Evolutionary conservation across 2,113 vertebrate genomes (phyloP).

Genomic region (Petroica traversi): DNA sequence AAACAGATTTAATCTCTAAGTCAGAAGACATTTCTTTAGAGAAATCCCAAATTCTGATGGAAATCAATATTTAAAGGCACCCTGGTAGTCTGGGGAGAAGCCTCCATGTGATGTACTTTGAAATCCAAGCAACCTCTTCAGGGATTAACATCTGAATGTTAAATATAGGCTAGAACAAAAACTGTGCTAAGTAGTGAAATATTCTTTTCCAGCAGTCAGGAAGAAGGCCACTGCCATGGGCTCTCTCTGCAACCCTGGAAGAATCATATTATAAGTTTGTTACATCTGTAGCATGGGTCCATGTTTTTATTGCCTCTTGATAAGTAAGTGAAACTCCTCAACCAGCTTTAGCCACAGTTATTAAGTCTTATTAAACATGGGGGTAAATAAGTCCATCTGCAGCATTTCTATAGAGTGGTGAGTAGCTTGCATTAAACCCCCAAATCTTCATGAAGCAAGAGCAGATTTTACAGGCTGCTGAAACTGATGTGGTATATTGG

Average conservation of each 20-base stretch:
- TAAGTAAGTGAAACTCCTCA: not conserved
- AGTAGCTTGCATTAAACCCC: not conserved
- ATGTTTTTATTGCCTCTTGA: not conserved
- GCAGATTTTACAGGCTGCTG: not conserved
- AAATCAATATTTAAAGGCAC: conserved; percentile 1
- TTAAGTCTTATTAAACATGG: not conserved
- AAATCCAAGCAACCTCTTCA: not conserved
- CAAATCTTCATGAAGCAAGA: not conserved
- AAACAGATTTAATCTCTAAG: not conserved
- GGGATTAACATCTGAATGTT: not conserved
- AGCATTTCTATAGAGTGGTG: not conserved
- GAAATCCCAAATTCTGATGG: not conserved
- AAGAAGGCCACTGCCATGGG: not conserved
- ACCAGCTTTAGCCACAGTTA: not conserved
- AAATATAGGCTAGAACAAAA: not conserved
- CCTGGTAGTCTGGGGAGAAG: not conserved
- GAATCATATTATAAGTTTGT: not conserved
- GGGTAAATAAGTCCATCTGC: not conserved
- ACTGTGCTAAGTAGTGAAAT: not conserved
- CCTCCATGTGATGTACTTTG: not conserved
- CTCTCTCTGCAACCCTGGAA: not conserved
- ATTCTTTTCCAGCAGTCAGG: not conserved
- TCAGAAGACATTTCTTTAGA: not conserved
- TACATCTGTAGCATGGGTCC: not conserved
- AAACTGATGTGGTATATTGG: not conserved